A percentile compares a stretch with the other conserved stretches of the same genome.
Evolutionary conservation across 1,140 invertebrate genomes (phyloP).

Genomic region (Ridgeia piscesae): DNA sequence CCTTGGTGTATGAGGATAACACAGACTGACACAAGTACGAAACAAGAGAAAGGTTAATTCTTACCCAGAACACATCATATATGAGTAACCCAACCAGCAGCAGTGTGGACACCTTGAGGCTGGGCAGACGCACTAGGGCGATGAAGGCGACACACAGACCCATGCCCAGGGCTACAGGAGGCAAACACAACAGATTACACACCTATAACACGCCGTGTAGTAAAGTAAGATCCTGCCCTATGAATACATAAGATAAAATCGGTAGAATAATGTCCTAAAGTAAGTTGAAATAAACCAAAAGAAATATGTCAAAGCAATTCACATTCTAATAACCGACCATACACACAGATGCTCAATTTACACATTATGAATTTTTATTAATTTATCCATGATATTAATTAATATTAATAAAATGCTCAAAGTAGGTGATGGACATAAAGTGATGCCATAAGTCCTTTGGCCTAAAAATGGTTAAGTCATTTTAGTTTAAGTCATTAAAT

Average conservation of each 20-base stretch:
- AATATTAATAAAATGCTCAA: no score
- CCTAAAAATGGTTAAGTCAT: no score
- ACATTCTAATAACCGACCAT: no score
- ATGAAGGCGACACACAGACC: slow-evolving; percentile 96
- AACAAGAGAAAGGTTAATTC: slow-evolving; percentile 25
- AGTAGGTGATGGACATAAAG: no score
- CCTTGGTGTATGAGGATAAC: no score
- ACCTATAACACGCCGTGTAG: background rate
- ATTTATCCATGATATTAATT: no score
- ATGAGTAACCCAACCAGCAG: slow-evolving; percentile 90
- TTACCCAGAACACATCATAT: slow-evolving; percentile 95
- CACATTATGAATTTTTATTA: no score
- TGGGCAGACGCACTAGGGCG: slow-evolving; percentile 91
- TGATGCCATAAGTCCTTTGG: no score
- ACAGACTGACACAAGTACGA: no score
- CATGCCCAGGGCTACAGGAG: slow-evolving; percentile 85
- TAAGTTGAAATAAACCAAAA: background rate
- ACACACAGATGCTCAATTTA: no score
- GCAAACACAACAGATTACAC: background rate
- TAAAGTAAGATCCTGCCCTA: background rate
- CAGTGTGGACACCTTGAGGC: slow-evolving; percentile 93
- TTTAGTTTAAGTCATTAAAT: no score
- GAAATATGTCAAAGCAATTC: background rate
- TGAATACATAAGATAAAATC: background rate
- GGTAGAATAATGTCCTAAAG: no score